Conservation (phyloP, 2,888 invertebrate species). For the Eugnorisma glareosa region DNA sequence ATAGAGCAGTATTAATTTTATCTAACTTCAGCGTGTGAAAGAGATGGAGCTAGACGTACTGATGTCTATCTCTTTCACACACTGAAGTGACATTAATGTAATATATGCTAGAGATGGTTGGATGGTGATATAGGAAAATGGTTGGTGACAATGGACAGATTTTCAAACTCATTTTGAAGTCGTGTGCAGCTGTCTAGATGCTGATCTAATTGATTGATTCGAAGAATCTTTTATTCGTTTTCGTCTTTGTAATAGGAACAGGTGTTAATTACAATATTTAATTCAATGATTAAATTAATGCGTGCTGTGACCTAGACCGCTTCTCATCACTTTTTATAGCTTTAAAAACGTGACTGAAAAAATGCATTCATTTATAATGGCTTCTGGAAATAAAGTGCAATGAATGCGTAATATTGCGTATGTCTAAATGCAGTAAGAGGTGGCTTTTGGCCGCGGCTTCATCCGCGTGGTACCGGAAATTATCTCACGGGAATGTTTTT, state of each 20-base stretch:
- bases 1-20: neutral
- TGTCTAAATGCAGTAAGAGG: neutral
- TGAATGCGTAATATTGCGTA: too few species aligned
- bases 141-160: neutral
- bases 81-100: neutral
- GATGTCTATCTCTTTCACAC: neutral
- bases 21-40: neutral
- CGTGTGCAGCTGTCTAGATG: neutral
- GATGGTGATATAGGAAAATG: neutral
- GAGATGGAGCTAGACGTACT: neutral
- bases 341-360: conserved; percentile 48
- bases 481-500: neutral
- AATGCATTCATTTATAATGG: conserved; percentile 11
- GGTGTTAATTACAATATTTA: conserved; percentile 26
- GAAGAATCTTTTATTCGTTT: neutral
- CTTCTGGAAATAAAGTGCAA: conserved; percentile 41
- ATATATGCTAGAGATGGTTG: neutral
- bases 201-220: neutral
- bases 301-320: conserved; percentile 36
- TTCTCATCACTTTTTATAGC: conserved; percentile 27
- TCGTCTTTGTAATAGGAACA: neutral
- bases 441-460: neutral
- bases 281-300: conserved; percentile 19
- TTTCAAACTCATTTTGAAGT: neutral
- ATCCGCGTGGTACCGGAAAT: neutral